Base-by-base conservation (phyloP, 2,797 vertebrate species). In the Furcifer pardalis region DNA sequence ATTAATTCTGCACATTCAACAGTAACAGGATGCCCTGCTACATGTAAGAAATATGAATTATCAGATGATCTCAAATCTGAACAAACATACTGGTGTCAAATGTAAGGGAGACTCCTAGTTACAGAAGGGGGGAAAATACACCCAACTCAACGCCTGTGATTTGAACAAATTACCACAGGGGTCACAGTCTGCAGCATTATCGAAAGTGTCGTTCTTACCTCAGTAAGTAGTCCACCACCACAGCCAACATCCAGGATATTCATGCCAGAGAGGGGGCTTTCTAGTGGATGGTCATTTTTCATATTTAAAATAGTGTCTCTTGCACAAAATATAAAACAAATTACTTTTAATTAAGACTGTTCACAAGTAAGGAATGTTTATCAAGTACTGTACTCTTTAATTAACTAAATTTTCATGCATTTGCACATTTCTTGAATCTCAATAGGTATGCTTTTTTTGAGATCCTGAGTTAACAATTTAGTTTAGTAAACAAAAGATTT, bases 171-270 rank as follows among this genome's bases (percentile, higher is more conserved):
- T 56, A 80, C 35, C 1, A 12, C 35, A 56, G 35, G 35, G 44
- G 21, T 40, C 44, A 59, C 23, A 59, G 25, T 44, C 69, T 44
- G 66, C 25, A 37, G 65, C 19, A 75, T 25, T 17, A 76, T 68
- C 6, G 59, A 81, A 80, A 0, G 2, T 23, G 35, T 49, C 10
- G 17, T 88, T 60, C 90, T 92, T 95, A 99, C 99, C 97, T 99
- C 99, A 83, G 97, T 95, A 71, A 99, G 95, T 77, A 99, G 90
- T 35, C 99, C 98, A 82, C 98, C 98, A 0, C 99, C 99, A 74
- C 98, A 99, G 93, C 99, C 98, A 37, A 99, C 95, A 1, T 99
- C 99, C 32, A 99, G 96, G 88, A 99, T 96, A 88, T 93, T 95
- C 81, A 98, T 89, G 71, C 97, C 97, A 89, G 94, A 93, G 30